Evolutionary conservation across 2,888 invertebrate species (phyloP), one percentile per base, ranked within the genome.

Genomic region (Drosophila rubida): DNA sequence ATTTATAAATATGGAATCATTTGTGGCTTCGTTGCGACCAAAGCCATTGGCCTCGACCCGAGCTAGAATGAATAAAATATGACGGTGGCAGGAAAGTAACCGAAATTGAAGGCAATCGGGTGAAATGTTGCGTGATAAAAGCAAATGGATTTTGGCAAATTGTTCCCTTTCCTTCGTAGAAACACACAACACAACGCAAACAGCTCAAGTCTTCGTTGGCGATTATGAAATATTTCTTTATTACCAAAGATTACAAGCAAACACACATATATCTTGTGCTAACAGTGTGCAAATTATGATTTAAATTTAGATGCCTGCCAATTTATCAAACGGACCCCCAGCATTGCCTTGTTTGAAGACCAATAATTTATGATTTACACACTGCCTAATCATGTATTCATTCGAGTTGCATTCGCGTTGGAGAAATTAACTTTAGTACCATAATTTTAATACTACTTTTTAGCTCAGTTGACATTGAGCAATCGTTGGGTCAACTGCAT

Each of bases 1-100:
- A 82, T 76, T 71, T 63, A 69, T 80, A 87, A 75, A 80, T 83
- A 79, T 87, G 81, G 77, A 68, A 69, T 71, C 67, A 72, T 65
- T 69, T 61, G 44, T 44, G 65, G 67, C 50, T 63, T 49, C 27
- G 25, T 19, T 37, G 23, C 48, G 19, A 50, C 55, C 55, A 50
- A 49, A 65, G 67, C 61, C 69, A 68, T 60, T 73, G 66, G 76
- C 63, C 77, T 61, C 49, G 37, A 49, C 50, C 25, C 44, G 60
- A 73, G 19, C 19, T 3, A 19, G 62, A 68, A 71, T 75, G 63
- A 69, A 69, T 60, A 62, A 64, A 46, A 61, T 35, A 63, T 67
- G 41, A 44, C 32, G 35, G 11, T 32, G n/a, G n/a, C 23, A 51
- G 4, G 13, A 13, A 59, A 22, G 13, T 46, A 30, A 16, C 35